These are phyloP conservation scores for Malthinus flaveolus DNA, from an alignment of 2,888 invertebrate species.

Conservation along the genomic window DNA sequence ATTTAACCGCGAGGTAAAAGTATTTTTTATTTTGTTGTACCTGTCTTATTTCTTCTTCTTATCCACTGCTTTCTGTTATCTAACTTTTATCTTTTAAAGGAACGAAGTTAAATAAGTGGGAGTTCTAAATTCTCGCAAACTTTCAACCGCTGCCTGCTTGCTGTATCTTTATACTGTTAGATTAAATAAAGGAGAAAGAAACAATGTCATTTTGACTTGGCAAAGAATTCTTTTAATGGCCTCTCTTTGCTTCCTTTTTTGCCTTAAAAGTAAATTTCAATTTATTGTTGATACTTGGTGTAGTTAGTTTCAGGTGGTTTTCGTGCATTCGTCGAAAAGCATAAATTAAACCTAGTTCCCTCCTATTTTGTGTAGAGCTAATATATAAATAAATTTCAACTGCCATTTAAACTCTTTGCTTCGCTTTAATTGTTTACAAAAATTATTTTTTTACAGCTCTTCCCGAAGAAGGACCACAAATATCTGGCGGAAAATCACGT, in stretches of 20 bases:
- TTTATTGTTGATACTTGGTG: neutral
- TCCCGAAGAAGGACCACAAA: conserved; percentile 80
- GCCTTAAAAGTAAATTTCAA: conserved; percentile 19
- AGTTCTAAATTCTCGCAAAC: conserved; percentile 34
- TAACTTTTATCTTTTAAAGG: conserved; percentile 42
- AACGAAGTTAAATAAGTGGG: conserved; percentile 40
- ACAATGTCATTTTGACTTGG: conserved; percentile 37
- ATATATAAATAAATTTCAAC: conserved; percentile 1
- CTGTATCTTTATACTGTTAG: conserved; percentile 31
- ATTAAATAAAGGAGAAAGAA: conserved; percentile 37
- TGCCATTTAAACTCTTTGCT: too few species aligned
- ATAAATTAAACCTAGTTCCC: too few species aligned
- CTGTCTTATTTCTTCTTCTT: conserved; percentile 38
- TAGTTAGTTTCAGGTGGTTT: too few species aligned
- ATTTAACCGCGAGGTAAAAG: conserved; percentile 24
- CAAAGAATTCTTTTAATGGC: conserved; percentile 34
- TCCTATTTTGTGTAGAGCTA: neutral
- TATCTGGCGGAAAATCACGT: conserved; percentile 76
- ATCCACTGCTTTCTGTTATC: conserved; percentile 38
- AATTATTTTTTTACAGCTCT: conserved; percentile 60
- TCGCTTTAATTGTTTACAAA: too few species aligned
- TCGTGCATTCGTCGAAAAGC: too few species aligned
- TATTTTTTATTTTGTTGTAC: conserved; percentile 43
- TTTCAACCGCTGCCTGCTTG: conserved; percentile 30
- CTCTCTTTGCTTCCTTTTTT: neutral